Percentiles rank a stretch among this genome's conserved stretches.
phyloP scores from a whole-genome alignment of 2,888 invertebrate species.

The Rhyacophila evoluta region DNA sequence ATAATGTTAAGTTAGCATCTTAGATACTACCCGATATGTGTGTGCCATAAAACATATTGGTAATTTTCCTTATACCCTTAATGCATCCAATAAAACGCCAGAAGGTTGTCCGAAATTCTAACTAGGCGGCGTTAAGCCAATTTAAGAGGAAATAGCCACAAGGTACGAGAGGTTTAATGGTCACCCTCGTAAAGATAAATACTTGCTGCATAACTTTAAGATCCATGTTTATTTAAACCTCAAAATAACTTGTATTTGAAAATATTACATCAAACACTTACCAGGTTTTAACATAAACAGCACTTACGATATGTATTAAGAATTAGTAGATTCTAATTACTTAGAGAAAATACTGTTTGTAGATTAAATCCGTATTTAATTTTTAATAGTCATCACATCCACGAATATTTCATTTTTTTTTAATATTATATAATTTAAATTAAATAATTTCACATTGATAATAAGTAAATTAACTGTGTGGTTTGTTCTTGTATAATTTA shows the following conservation, averaged over 20 bases:
- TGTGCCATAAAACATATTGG: neutral
- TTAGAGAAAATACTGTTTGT: too few relatives aligned
- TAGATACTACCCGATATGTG: neutral
- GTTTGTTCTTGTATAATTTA: too few relatives aligned
- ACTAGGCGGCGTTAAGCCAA: neutral
- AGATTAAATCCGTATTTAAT: too few relatives aligned
- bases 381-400: too few relatives aligned
- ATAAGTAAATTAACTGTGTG: too few relatives aligned
- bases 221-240: neutral
- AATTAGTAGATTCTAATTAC: too few relatives aligned
- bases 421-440: too few relatives aligned
- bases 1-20: too few relatives aligned
- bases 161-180: neutral
- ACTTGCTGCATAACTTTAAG: neutral
- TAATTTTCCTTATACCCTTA: neutral
- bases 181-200: conserved; percentile 11
- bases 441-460: too few relatives aligned
- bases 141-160: neutral
- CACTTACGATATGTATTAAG: too few relatives aligned
- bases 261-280: neutral
- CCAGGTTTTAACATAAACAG: too few relatives aligned
- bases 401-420: too few relatives aligned
- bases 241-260: neutral
- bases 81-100: neutral
- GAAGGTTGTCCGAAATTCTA: neutral